Evolutionary conservation across 1,140 invertebrate species (phyloP), one percentile per base, ranked within the genome.

Genomic region (Whitmania pigra): DNA sequence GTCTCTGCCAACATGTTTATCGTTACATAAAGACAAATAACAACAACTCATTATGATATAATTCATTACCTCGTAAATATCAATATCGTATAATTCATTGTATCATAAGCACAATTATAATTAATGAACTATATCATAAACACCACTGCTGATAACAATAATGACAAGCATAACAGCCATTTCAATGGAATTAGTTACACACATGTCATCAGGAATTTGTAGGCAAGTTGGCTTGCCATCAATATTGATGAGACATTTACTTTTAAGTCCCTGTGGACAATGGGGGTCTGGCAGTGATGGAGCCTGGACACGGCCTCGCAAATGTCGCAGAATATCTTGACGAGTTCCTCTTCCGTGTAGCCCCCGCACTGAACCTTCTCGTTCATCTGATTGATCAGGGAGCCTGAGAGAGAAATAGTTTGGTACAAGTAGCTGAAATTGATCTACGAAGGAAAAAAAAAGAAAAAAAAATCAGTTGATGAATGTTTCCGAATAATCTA

Each of bases 231-330:
- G 31, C 6, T 36, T 3, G 31, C 31, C 31, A 36, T 36, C 31
- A 36, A 36, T 36, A 36, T 36, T 36, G 31, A 36, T 36, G 31
- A 36, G 6, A 6, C 27, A 75, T 53, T 78, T 81, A 90, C 90
- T 86, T 97, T 97, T 74, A 97, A 84, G 86, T 97, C 93, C 76
- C 93, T 86, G 85, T 97, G 94, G 78, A 94, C 90, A 78, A 96
- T 94, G 60, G 93, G 93, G 22, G 92, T 94, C 82, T 93, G 90
- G 85, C 91, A 94, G 82, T 94, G 90, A 84, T 96, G 93, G 75
- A 97, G 84, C 74, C 92, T 85, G 36, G 92, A 91, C 18, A 97
- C 91, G 73, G 92, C 92, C 85, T 94, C 90, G 82, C 91, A 92
- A 72, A 91, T 87, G 86, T 97, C 93, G 87, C 91, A 93, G 85